Evolutionary conservation across 2,888 invertebrate genomes (phyloP).

Genomic region (Lydus trimaculatus): DNA sequence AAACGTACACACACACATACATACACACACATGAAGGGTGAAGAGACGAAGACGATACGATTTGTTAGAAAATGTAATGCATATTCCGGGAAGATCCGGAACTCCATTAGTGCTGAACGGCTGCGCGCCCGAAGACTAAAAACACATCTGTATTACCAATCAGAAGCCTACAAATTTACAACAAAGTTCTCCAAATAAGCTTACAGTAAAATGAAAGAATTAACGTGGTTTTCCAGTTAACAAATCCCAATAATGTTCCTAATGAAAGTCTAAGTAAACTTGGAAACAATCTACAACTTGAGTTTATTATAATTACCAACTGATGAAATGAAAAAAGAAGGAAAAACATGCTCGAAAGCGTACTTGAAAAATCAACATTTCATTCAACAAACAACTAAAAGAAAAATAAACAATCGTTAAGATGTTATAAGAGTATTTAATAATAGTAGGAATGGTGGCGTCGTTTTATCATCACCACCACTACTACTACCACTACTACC

Average conservation of each 20-base stretch:
- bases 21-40: not conserved
- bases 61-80: constrained; percentile 32
- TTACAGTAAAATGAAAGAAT: not conserved
- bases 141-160: constrained; percentile 23
- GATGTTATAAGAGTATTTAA: not conserved
- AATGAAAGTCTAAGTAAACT: not conserved
- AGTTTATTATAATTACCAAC: not conserved
- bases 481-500: not conserved
- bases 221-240: constrained; percentile 14
- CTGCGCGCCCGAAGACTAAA: constrained; percentile 12
- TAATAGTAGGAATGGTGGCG: not conserved
- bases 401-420: not conserved
- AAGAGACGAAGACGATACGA: not conserved
- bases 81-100: constrained; percentile 34
- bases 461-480: not conserved
- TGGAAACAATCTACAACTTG: not conserved
- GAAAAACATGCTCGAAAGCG: not conserved
- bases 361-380: not conserved
- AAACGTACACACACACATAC: not conserved
- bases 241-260: not conserved
- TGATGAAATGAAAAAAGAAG: not conserved
- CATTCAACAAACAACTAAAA: not conserved
- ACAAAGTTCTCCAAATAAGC: not conserved
- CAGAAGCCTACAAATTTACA: constrained; percentile 14
- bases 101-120: constrained; percentile 29